phyloP scores from a whole-genome alignment of 2,797 vertebrate species.

The Ibycter americanus region DNA sequence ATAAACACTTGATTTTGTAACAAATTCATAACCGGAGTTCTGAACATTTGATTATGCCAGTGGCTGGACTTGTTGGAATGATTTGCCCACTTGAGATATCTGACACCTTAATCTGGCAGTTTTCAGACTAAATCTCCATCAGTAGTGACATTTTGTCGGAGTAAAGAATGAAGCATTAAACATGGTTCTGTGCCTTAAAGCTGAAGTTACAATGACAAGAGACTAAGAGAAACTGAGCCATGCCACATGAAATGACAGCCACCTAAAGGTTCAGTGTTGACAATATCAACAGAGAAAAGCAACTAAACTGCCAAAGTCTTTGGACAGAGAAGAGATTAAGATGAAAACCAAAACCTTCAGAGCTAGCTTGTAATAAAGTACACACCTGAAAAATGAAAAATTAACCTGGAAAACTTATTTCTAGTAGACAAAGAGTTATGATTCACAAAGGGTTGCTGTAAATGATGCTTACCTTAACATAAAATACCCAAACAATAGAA shows the following conservation, averaged over 20 bases:
- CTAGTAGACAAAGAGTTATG: background rate
- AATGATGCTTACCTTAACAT: background rate
- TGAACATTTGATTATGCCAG: background rate
- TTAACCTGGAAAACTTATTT: background rate
- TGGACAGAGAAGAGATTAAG: background rate
- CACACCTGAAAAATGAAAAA: background rate
- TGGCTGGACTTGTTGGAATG: background rate
- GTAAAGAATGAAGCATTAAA: background rate
- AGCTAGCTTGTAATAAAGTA: background rate
- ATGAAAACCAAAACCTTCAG: background rate
- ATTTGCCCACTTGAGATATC: background rate
- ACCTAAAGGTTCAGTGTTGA: background rate
- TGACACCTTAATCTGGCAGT: background rate
- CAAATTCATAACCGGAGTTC: background rate
- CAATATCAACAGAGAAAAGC: background rate
- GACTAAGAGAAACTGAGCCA: background rate
- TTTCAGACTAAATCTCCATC: background rate
- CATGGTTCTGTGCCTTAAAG: background rate
- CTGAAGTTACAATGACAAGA: background rate
- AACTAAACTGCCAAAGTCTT: background rate
- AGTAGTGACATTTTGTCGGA: background rate
- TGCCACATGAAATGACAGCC: background rate
- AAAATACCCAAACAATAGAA: background rate
- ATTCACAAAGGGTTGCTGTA: background rate
- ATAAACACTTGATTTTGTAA: background rate